Evolutionary conservation across 1,140 invertebrate species (phyloP), one percentile per base, ranked within the genome.

Genomic region (Mya arenaria): DNA sequence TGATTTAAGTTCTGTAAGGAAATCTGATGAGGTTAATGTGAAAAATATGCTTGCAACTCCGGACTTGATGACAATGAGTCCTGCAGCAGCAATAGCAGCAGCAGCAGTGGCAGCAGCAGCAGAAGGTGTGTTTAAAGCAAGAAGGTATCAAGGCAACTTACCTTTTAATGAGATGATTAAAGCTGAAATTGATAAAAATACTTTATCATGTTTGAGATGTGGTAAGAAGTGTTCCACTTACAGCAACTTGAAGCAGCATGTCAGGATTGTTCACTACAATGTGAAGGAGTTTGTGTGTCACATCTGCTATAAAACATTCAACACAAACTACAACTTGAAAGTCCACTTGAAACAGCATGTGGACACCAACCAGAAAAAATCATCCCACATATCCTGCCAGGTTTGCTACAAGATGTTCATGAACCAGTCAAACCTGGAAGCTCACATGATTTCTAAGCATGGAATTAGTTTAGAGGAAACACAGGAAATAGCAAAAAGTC

Each of bases 241-340:
- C 28, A 75, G 73, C 28, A 75, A 75, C 30, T 28, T 75, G 23
- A 60, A 63, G 25, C 73, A 75, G 34, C 73, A 75, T 75, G 60
- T 75, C 32, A 60, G 73, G 34, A 63, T 63, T 44, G 23, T 75
- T 19, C 73, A 75, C 39, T 63, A 63, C 36, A 75, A 75, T 65
- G n/a, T 65, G 56, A 75, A 75, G 30, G 55, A 75, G 37, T 75
- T 44, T 36, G 19, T 34, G 2, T 75, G 73, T 48, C 34, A 62
- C 6, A 23, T 62, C 17, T 75, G 73, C 48, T 4, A 63, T 39
- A 37, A 39, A 39, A 44, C 19, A 4, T 75, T 75, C 25, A 75
- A 75, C 39, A 75, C 73, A 2, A 75, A 44, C 23, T 75, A 63
- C 30, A 75, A 75, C 30, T 30, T 75, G 25, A 62, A 65, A n/a